phyloP scores from a whole-genome alignment of 2,113 vertebrate genomes.

The Cyprinodon brontotheroides region DNA sequence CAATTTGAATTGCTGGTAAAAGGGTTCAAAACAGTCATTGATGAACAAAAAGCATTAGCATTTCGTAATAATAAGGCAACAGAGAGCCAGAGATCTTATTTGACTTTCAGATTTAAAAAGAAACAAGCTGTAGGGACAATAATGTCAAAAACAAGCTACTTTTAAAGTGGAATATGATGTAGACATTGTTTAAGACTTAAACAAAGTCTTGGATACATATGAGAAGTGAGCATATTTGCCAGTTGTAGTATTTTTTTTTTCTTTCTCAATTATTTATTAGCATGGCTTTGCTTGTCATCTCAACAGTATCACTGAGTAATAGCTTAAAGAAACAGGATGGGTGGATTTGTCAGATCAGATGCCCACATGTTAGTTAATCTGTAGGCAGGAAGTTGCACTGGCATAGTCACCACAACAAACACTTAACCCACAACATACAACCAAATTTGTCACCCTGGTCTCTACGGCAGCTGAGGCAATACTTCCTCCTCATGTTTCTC shows the following conservation, averaged over 20 bases:
- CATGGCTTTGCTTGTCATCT: not conserved
- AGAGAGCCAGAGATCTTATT: not conserved
- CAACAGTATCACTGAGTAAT: slow-evolving; percentile 27
- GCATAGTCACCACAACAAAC: slow-evolving; percentile 50
- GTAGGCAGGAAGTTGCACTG: slow-evolving; percentile 75
- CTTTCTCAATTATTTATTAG: slow-evolving; percentile 2
- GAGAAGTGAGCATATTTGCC: not conserved
- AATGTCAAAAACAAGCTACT: not conserved
- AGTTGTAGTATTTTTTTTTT: too few relatives aligned
- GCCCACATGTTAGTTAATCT: slow-evolving; percentile 72
- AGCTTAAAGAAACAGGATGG: slow-evolving; percentile 74
- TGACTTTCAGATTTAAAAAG: not conserved
- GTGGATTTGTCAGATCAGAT: slow-evolving; percentile 70
- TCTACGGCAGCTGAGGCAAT: slow-evolving; percentile 45
- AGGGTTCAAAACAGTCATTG: too few relatives aligned
- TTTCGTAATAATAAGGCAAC: too few relatives aligned
- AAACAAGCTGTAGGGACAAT: not conserved
- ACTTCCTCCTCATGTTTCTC: slow-evolving; percentile 61
- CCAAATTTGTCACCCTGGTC: slow-evolving; percentile 43
- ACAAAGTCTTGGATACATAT: not conserved
- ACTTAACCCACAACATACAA: slow-evolving; percentile 53
- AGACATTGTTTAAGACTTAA: not conserved
- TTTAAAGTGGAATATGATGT: not conserved
- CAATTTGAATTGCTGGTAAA: too few relatives aligned
- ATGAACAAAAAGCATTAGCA: too few relatives aligned